Conservation (phyloP, 1,140 invertebrate genomes). For the Eciton burchellii region DNA sequence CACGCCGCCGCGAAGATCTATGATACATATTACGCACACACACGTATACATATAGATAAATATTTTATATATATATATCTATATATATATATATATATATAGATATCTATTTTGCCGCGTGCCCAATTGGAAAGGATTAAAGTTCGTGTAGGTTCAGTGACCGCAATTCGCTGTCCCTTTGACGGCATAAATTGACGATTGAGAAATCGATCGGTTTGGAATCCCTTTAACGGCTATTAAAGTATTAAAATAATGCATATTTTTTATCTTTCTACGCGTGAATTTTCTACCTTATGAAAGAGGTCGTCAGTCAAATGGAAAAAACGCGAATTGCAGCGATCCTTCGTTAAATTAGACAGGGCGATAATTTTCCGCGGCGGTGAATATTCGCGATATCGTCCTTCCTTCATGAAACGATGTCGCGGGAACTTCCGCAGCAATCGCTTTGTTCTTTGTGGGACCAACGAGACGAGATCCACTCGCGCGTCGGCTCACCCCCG, state of each 20-base stretch:
- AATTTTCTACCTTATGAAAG: constrained; percentile 3
- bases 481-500: constrained; percentile 77
- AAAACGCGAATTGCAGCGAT: not conserved
- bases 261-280: constrained; percentile 28
- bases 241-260: constrained; percentile 37
- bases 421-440: not conserved
- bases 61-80: constrained; percentile 51
- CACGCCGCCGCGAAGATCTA: constrained; percentile 50
- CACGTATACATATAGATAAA: too few species aligned
- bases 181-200: constrained; percentile 8
- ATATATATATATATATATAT: too few species aligned
- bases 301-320: constrained; percentile 7
- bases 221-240: constrained; percentile 45
- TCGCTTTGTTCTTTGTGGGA: not conserved
- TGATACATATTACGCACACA: constrained; percentile 34
- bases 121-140: constrained; percentile 46
- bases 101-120: constrained; percentile 26
- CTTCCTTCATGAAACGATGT: not conserved
- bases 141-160: constrained; percentile 40
- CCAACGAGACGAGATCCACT: not conserved
- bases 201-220: constrained; percentile 39
- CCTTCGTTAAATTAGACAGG: not conserved
- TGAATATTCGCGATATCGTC: not conserved
- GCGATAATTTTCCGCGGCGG: not conserved
- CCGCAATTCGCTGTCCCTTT: constrained; percentile 12